Percentiles rank a stretch among this genome's conserved stretches.
Evolutionary conservation across 2,888 invertebrate species (phyloP).

Genomic region (Cryptosula pallasiana): DNA sequence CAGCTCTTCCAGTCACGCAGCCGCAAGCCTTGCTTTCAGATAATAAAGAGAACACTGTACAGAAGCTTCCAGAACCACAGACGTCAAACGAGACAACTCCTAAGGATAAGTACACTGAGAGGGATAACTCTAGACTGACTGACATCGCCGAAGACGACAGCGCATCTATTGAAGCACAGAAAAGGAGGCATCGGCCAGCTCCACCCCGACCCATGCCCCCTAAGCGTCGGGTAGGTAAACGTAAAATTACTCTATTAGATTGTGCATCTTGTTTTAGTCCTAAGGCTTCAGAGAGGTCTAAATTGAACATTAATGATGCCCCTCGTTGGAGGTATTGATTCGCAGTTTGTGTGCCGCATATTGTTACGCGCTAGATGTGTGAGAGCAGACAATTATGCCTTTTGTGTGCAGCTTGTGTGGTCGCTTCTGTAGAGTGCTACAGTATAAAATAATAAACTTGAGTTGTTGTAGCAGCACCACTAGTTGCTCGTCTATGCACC

Average conservation of each 20-base stretch:
- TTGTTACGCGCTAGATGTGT: not conserved
- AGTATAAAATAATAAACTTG: not conserved
- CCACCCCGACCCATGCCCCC: conserved; percentile 68
- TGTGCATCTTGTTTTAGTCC: not conserved
- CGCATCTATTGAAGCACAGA: conserved; percentile 43
- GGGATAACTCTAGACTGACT: not conserved
- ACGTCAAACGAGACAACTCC: not conserved
- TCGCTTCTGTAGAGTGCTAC: not conserved
- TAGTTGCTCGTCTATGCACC: no score
- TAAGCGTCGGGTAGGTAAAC: conserved; percentile 55
- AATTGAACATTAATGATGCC: not conserved
- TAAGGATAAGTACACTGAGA: not conserved
- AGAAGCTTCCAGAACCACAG: not conserved
- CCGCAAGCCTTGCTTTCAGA: not conserved
- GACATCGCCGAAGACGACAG: not conserved
- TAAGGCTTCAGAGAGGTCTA: not conserved
- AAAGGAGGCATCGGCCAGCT: conserved; percentile 74
- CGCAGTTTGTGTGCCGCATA: not conserved
- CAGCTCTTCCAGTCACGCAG: not conserved
- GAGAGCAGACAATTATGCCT: not conserved
- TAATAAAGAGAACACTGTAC: not conserved
- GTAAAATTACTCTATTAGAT: not conserved
- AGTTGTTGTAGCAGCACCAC: not conserved
- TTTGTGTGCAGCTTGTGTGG: not conserved
- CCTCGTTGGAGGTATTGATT: conserved; percentile 12